Percentiles rank a stretch among this genome's conserved stretches.
Conservation (phyloP, 2,797 vertebrate species). For the Sebastes itinus region DNA sequence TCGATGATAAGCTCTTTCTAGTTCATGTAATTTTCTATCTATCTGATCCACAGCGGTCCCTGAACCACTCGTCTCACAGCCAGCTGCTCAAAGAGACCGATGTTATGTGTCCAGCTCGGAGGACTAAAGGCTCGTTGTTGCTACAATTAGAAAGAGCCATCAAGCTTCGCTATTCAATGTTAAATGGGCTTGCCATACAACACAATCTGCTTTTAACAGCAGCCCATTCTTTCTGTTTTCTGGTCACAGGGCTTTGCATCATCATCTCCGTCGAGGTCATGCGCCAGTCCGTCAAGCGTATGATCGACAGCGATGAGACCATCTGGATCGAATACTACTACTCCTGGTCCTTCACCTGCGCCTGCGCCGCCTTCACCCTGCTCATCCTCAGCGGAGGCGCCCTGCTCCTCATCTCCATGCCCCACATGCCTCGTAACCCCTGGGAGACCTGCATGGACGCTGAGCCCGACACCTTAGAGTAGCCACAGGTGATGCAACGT, state of each 20-base stretch:
- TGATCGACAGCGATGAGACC: slow-evolving; percentile 94
- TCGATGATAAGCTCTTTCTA: neutral
- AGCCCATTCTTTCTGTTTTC: slow-evolving; percentile 11
- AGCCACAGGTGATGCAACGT: slow-evolving; percentile 31
- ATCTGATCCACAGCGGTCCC: no score
- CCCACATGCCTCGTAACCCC: slow-evolving; percentile 95
- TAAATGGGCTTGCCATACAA: no score
- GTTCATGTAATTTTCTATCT: no score
- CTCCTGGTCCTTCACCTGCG: slow-evolving; percentile 96
- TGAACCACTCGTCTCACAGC: no score
- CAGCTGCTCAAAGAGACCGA: no score
- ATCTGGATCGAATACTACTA: slow-evolving; percentile 94
- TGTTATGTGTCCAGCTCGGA: no score
- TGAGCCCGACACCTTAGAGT: slow-evolving; percentile 87
- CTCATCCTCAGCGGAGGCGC: slow-evolving; percentile 90
- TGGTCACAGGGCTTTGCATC: slow-evolving; percentile 89
- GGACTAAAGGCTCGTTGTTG: no score
- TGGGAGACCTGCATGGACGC: slow-evolving; percentile 99
- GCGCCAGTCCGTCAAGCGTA: slow-evolving; percentile 94
- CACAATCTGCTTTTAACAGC: neutral
- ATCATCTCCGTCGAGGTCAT: slow-evolving; percentile 96
- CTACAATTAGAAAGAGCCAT: no score
- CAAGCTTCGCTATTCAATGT: no score
- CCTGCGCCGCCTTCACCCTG: slow-evolving; percentile 90
- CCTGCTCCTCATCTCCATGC: slow-evolving; percentile 94